Evolutionary conservation across 2,888 invertebrate species (phyloP).

Genomic region (Nephrotoma flavescens): DNA sequence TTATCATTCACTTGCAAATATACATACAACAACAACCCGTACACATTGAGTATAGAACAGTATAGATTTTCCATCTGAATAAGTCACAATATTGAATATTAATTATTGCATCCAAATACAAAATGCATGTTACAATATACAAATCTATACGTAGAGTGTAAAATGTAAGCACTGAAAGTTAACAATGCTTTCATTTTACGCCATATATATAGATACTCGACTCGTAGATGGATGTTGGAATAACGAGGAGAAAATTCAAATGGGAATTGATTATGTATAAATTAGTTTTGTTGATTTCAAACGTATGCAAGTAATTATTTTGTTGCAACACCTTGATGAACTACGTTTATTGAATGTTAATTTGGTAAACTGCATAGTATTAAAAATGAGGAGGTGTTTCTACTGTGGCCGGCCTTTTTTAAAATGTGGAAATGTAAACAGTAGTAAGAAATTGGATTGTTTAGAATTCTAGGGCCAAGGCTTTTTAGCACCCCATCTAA

Average conservation of each 20-base stretch:
- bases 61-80: background rate
- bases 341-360: background rate
- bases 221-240: background rate
- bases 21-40: background rate
- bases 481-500: too few species aligned
- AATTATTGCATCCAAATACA: background rate
- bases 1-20: background rate
- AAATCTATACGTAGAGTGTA: too few species aligned
- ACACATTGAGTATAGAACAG: background rate
- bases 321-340: background rate
- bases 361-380: too few species aligned
- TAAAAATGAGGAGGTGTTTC: too few species aligned
- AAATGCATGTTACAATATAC: too few species aligned
- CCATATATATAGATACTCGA: background rate
- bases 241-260: background rate
- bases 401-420: too few species aligned
- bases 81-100: background rate
- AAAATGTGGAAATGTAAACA: too few species aligned
- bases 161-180: too few species aligned
- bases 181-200: background rate
- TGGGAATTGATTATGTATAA: background rate
- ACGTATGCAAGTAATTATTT: background rate
- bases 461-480: too few species aligned
- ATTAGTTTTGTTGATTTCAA: background rate
- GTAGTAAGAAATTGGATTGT: too few species aligned